Base-by-base conservation (phyloP, 1,140 invertebrate genomes). In the Wiebesia pumilae region DNA sequence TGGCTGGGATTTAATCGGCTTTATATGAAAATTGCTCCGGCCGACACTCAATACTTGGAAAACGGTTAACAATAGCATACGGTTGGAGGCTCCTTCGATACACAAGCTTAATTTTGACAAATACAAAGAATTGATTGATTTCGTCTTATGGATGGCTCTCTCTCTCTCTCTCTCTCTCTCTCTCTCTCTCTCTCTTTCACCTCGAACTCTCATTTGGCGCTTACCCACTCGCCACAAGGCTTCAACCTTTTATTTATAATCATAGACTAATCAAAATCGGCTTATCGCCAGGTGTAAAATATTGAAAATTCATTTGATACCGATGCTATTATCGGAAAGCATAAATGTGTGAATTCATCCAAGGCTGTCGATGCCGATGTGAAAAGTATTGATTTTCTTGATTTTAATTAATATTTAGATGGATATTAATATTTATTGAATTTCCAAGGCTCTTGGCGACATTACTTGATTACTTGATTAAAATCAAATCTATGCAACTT, bases 11-110 rank as follows among this genome's bases (percentile, higher is more conserved):
- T 77, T 62, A 43, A 83, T 83, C 51, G 27, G 65, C 67, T 83
- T 83, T 83, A n/a, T 38, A 24, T 43, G 21, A 67, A 30, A 67
- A 40, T 81, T 35, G 79, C 79, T 65, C 65, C 33, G 35, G 24
- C 12, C 14, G 38, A 75, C 3, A 43, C 58, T 62, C 24, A 62
- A 62, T 62, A 62, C 58, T 62, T 27, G 58, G 58, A 24, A 62
- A 62, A 62, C 58, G 27, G 58, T 62, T 27, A 14, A 62, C 51
- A 54, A 54, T 54, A 21, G 51, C 51, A 2, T 54, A 16, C 51
- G 58, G 7, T 27, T 14, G 2, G 3, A 62, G 27, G 2, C 58
- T 62, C 27, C 58, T 62, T 62, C 14, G 58, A 62, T 27, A 62
- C 58, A 62, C 58, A 62, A 62, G 58, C 21, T 62, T 62, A 62